Percentiles rank a stretch among this genome's conserved stretches.
Conservation (phyloP, 2,797 vertebrate species). For the Parotocinclus haroldoi region DNA sequence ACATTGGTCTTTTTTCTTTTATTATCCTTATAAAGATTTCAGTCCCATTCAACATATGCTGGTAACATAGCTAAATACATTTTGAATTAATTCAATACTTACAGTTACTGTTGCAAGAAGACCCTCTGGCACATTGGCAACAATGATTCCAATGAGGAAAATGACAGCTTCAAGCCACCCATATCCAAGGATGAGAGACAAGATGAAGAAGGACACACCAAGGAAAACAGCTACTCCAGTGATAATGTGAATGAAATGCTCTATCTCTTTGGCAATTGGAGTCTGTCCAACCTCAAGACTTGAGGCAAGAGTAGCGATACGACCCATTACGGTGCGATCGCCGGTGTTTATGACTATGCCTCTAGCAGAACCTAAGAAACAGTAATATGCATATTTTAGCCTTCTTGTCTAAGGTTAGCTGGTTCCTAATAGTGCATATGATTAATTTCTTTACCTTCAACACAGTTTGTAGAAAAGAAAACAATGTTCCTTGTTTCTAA, state of each 20-base stretch:
- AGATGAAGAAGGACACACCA: conserved; percentile 87
- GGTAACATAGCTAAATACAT: too few species aligned
- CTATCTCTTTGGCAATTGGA: conserved; percentile 89
- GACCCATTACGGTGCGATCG: conserved; percentile 93
- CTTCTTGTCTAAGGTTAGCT: neutral
- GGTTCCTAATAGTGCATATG: neutral
- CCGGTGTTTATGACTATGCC: conserved; percentile 93
- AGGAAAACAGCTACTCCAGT: conserved; percentile 95
- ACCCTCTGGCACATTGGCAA: conserved; percentile 94
- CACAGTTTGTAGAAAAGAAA: conserved; percentile 97
- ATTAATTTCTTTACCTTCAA: conserved; percentile 78
- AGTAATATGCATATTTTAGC: neutral
- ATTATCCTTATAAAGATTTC: too few species aligned
- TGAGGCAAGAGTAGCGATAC: conserved; percentile 90
- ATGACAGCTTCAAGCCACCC: conserved; percentile 95
- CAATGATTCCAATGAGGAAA: conserved; percentile 97
- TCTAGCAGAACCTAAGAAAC: conserved; percentile 80
- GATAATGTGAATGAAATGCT: conserved; percentile 96
- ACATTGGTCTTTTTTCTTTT: too few species aligned
- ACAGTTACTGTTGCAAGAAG: conserved; percentile 94
- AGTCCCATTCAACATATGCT: too few species aligned
- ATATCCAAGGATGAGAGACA: conserved; percentile 92
- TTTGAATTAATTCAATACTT: conserved; percentile 54
- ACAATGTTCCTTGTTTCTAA: conserved; percentile 94
- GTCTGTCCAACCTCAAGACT: conserved; percentile 90